Evolutionary conservation across 2,797 vertebrate species (phyloP), one percentile per base, ranked within the genome.

Genomic region (Acrossocheilus fasciatus): DNA sequence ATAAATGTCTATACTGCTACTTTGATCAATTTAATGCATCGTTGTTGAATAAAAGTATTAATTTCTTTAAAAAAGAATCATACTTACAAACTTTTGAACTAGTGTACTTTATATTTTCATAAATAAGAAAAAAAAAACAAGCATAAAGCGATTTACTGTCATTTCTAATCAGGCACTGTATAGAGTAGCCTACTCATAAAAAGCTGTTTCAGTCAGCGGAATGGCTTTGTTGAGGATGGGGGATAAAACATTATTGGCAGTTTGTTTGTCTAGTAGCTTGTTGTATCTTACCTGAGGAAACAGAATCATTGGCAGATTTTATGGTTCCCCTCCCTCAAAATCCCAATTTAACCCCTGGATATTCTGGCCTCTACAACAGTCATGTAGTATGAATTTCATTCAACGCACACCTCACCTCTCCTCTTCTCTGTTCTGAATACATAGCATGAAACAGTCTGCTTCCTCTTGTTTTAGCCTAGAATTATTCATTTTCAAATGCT

Each of bases 261-360:
- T 30, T 79, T 62, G 54, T 30, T 43, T 79, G 76, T 62, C 23
- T 26, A 18, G 54, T 17, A 43, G 77, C 54, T 30, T 43, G 57
- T 62, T 14, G 43, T 62, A 62, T 18, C 57, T 62, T 79, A 79
- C 76, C 12, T 41, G 52, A 4, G 76, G 76, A 78, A 78, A 57
- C n/a, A 66, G 77, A 64, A 66, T 34, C 8, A 34, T 17, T 26
- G 45, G 1, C 17, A 50, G 10, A 36, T 81, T 68, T 50, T 50
- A 81, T 47, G 17, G 17, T 68, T 68, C 17, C 43, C 41, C 43
- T 20, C 45, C 10, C 45, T 15, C 57, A 30, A 64, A 64, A 64
- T 64, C 15, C 39, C 54, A 43, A 18, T 30, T 64, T 45, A 64
- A 79, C 39, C n/a, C 23, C 14, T 79, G 39, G 54, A 11, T 43